Conservation (phyloP, 2,797 vertebrate species). For the Arctocebus calabarensis region DNA sequence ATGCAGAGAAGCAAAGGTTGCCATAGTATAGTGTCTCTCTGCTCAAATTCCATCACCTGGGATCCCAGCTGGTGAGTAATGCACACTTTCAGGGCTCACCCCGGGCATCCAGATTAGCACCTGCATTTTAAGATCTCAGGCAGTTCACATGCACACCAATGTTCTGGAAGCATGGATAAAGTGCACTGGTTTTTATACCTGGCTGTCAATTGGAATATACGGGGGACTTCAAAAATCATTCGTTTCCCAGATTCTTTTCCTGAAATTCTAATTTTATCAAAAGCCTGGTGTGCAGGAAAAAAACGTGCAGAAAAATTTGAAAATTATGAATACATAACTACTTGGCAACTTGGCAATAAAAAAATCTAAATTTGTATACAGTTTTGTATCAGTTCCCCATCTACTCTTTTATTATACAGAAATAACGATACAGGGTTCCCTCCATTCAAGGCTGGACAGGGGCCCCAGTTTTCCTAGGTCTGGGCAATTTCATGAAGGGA, state of each 20-base stretch:
- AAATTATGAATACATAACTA: not conserved
- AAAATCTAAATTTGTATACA: not conserved
- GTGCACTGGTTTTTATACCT: not conserved
- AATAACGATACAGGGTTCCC: not conserved
- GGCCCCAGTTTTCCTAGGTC: too few relatives aligned
- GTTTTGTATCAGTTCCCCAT: not conserved
- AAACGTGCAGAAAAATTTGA: not conserved
- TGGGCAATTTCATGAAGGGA: too few relatives aligned
- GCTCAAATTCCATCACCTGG: not conserved
- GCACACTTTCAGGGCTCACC: not conserved
- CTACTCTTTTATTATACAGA: not conserved
- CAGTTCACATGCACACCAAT: not conserved
- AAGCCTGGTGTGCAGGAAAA: too few relatives aligned
- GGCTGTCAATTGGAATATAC: not conserved
- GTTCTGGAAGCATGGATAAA: not conserved
- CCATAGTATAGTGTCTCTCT: not conserved
- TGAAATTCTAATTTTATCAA: not conserved
- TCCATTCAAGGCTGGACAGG: too few relatives aligned
- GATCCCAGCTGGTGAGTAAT: not conserved
- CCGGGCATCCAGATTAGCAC: not conserved
- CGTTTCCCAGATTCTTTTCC: not conserved
- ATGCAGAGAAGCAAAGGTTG: not conserved
- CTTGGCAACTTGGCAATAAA: not conserved
- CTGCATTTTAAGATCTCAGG: not conserved
- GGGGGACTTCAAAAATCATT: not conserved